A percentile compares a stretch with the other conserved stretches of the same genome.
Evolutionary conservation across 2,797 vertebrate genomes (phyloP).

Genomic region (Myioborus miniatus): DNA sequence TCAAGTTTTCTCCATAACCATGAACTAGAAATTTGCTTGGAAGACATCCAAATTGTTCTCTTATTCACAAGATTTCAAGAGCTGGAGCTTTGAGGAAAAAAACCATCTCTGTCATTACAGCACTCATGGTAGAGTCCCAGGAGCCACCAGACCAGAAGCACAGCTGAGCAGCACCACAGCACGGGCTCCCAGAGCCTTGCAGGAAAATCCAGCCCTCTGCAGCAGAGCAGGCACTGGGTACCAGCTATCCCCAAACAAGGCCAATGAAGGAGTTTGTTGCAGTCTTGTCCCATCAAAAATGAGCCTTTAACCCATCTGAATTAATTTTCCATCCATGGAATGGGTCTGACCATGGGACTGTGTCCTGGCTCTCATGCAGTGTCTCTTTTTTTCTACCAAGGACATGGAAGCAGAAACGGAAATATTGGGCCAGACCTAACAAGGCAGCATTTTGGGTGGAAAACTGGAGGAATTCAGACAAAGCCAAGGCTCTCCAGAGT

Average conservation of each 20-base stretch:
- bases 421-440: background rate
- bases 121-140: background rate
- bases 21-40: conserved; percentile 10
- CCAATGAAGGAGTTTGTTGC: background rate
- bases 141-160: background rate
- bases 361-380: background rate
- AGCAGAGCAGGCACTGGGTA: background rate
- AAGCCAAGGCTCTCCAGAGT: background rate
- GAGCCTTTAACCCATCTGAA: background rate
- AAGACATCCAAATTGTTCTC: conserved; percentile 13
- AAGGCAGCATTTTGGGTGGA: background rate
- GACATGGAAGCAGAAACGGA: background rate
- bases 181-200: background rate
- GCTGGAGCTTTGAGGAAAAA: background rate
- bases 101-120: background rate
- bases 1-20: background rate
- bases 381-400: background rate
- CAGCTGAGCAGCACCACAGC: background rate
- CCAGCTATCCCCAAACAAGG: background rate
- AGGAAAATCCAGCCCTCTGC: background rate
- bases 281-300: background rate
- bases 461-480: background rate
- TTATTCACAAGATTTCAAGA: conserved; percentile 13
- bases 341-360: background rate
- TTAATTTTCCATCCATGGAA: background rate